Base-by-base conservation (phyloP, 1,140 invertebrate species). In the Trichomalopsis sarcophagae region DNA sequence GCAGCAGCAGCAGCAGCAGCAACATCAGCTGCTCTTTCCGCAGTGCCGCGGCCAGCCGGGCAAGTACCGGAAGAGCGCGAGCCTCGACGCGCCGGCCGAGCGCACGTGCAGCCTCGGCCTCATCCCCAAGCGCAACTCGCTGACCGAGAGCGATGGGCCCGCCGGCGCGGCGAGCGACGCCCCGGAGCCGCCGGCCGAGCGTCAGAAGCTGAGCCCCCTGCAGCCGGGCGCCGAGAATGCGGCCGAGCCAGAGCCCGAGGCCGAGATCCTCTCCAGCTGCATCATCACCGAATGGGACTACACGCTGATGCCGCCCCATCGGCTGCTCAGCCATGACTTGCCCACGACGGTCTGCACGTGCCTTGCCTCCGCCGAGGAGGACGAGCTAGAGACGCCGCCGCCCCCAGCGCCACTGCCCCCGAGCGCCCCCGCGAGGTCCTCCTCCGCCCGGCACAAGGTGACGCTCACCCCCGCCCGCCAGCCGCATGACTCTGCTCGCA, bases 261-360 rank as follows among this genome's bases (percentile, higher is more conserved):
- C 84, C 87, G 92, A 91, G 79, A 91, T 91, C 84, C 87, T 92
- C 66, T 91, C 92, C 44, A 92, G 90, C 75, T 92, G 92, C 84
- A 91, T 92, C 76, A 92, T 93, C 86, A 91, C 90, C 68, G 93
- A 94, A 85, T 94, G 93, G 88, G 92, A 94, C 87, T 92, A 93
- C 82, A 91, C 90, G 84, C 92, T 94, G 47, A 93, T 94, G 91
- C 93, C 93, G 87, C 92, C 93, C 21, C 92, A 93, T 91, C 90
- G 93, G 82, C 88, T 93, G 50, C 82, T 92, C 84, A 93, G 89
- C 81, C 90, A 93, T 89, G 91, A 93, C 79, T 87, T 92, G 77
- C 90, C 92, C 21, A 89, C 94, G 91, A 94, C 94, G 90, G 95
- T 95, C 89, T 96, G 95, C 93, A 95, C 93, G 88, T 96, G 95